Conservation (phyloP, 2,797 vertebrate species). For the Loriculus beryllinus region DNA sequence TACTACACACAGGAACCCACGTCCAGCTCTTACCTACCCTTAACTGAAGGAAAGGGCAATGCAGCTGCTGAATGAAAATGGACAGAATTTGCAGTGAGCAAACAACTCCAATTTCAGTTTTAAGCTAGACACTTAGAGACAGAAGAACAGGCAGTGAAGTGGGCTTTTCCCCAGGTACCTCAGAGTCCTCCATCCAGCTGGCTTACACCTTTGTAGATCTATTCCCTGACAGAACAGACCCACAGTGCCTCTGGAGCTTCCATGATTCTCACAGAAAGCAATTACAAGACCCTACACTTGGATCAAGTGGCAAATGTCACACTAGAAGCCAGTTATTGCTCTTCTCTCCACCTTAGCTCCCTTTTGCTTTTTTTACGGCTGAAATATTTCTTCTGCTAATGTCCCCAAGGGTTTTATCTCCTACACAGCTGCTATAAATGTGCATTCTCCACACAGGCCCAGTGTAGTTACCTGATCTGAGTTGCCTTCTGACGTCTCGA, state of each 20-base stretch:
- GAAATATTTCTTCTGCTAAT: slow-evolving; percentile 56
- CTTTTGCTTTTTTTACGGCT: slow-evolving; percentile 68
- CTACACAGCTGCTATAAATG: slow-evolving; percentile 63
- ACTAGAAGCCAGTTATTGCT: neutral
- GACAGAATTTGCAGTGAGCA: neutral
- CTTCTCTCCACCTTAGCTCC: slow-evolving; percentile 65
- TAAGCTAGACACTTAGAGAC: neutral
- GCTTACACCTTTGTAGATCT: neutral
- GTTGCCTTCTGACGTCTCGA: slow-evolving; percentile 70
- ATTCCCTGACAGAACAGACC: neutral
- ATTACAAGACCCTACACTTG: neutral
- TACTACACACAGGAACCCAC: neutral
- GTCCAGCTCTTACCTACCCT: neutral
- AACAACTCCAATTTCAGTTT: neutral
- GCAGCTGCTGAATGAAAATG: neutral
- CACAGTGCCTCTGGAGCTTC: neutral
- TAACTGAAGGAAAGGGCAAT: neutral
- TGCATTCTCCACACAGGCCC: slow-evolving; percentile 61
- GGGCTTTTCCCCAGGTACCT: neutral
- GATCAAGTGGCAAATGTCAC: neutral
- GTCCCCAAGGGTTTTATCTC: slow-evolving; percentile 42
- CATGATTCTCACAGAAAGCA: neutral
- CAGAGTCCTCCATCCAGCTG: neutral
- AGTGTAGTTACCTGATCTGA: slow-evolving; percentile 71
- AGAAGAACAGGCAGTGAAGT: neutral